phyloP scores from a whole-genome alignment of 53 echinoderm and acorn worm species.

The Crossaster papposus region DNA sequence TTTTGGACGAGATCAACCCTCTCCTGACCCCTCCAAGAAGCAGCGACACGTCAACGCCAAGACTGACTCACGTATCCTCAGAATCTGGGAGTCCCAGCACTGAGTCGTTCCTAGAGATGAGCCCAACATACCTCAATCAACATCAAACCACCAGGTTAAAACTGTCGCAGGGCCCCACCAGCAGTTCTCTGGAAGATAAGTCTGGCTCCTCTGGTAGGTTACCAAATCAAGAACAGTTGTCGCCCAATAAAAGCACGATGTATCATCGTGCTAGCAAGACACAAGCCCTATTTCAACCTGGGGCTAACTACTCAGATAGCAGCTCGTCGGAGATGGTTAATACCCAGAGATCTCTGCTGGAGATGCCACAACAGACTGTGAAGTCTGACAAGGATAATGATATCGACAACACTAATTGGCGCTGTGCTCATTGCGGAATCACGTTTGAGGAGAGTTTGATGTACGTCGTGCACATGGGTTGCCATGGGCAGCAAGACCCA shows the following conservation, averaged over 20 bases:
- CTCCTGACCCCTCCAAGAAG: slow-evolving; percentile 47
- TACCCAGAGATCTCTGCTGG: background rate
- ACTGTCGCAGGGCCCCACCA: background rate
- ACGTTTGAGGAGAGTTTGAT: slow-evolving; percentile 84
- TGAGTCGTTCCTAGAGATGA: slow-evolving; percentile 21
- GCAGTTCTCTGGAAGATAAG: slow-evolving; percentile 10
- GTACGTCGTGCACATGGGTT: slow-evolving; percentile 86
- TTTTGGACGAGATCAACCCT: slow-evolving; percentile 48
- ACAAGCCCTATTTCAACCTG: background rate
- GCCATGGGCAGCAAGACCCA: slow-evolving; percentile 72
- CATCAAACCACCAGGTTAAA: slow-evolving; percentile 7
- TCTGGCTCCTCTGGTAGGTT: background rate
- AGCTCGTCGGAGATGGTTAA: slow-evolving; percentile 22
- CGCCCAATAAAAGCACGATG: background rate
- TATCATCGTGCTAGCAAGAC: background rate
- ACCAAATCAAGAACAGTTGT: background rate
- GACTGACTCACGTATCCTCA: slow-evolving; percentile 36
- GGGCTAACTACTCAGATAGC: slow-evolving; percentile 21
- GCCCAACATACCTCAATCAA: slow-evolving; percentile 29
- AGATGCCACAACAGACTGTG: background rate
- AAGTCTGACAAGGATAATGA: background rate
- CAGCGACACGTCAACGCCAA: slow-evolving; percentile 34
- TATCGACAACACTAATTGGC: slow-evolving; percentile 50
- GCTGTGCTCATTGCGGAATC: slow-evolving; percentile 75
- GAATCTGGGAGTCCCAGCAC: slow-evolving; percentile 44